Evolutionary conservation across 2,888 invertebrate species (phyloP).

Genomic region (Caenorhabditis uteleia): DNA sequence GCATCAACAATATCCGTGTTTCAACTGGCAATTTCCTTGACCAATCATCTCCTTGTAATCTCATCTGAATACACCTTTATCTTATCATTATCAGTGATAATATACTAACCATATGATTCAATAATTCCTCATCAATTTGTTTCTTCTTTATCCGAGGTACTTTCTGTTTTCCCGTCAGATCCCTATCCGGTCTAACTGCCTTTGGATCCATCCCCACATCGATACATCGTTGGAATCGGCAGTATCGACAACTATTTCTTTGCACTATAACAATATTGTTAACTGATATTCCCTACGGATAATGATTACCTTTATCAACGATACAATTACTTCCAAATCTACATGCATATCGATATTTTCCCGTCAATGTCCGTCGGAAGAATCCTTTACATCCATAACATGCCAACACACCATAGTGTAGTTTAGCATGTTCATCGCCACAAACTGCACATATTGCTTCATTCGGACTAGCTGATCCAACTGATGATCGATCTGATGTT

Average conservation of each 20-base stretch:
- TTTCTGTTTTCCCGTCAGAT: conserved; percentile 67
- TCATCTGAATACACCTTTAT: conserved; percentile 50
- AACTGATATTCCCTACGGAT: neutral
- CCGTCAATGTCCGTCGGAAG: conserved; percentile 66
- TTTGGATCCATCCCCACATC: conserved; percentile 69
- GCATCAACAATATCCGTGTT: conserved; percentile 65
- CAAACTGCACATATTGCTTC: conserved; percentile 66
- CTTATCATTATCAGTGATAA: neutral
- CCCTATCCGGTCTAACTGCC: conserved; percentile 68
- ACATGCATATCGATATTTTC: conserved; percentile 63
- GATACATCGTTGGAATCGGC: conserved; percentile 66
- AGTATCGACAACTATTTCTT: conserved; percentile 66
- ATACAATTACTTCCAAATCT: conserved; percentile 68
- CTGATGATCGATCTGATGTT: neutral
- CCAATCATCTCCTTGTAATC: conserved; percentile 68
- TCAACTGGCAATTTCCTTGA: conserved; percentile 67
- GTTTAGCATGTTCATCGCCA: conserved; percentile 65
- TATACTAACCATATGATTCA: conserved; percentile 66
- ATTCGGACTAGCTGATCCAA: conserved; percentile 3
- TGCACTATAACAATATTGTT: conserved; percentile 52
- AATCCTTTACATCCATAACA: conserved; percentile 64
- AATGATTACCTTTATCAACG: conserved; percentile 65
- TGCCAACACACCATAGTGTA: conserved; percentile 62
- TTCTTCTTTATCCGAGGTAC: conserved; percentile 66
- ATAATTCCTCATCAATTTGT: conserved; percentile 65